phyloP scores from a whole-genome alignment of 2,113 vertebrate species.

The Pterophyllum scalare region DNA sequence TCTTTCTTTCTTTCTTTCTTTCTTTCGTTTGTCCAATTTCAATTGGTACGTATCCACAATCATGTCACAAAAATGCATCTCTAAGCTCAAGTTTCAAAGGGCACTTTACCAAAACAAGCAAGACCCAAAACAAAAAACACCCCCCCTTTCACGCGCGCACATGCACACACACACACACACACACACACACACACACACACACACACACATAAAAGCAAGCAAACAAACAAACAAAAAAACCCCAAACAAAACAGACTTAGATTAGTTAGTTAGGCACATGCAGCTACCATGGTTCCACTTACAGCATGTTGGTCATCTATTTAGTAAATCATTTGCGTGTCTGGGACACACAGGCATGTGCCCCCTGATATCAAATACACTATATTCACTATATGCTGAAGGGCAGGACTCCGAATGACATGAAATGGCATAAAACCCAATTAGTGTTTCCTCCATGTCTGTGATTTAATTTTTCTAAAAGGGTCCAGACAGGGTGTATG shows the following conservation, averaged over 20 bases:
- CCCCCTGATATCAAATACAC: conserved; percentile 51
- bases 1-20: background rate
- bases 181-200: background rate
- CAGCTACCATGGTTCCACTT: conserved; percentile 38
- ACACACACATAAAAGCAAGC: background rate
- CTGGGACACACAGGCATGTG: conserved; percentile 17
- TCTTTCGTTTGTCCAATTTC: background rate
- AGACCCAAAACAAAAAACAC: background rate
- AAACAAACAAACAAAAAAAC: background rate
- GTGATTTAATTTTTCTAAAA: conserved; percentile 52
- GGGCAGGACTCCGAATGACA: conserved; percentile 60
- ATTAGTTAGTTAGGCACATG: conserved; percentile 17
- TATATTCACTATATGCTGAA: conserved; percentile 36
- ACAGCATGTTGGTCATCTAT: conserved; percentile 58
- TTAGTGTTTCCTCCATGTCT: conserved; percentile 64
- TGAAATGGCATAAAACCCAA: conserved; percentile 69
- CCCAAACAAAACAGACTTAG: no score
- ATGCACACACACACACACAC: background rate
- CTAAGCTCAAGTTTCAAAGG: background rate
- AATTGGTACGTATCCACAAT: background rate
- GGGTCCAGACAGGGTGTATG: conserved; percentile 17
- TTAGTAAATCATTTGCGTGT: conserved; percentile 60
- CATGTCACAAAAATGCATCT: background rate
- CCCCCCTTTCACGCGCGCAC: no score
- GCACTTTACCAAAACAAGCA: background rate